Evolutionary conservation across 2,888 invertebrate species (phyloP).

Genomic region (Epiblema foenella): DNA sequence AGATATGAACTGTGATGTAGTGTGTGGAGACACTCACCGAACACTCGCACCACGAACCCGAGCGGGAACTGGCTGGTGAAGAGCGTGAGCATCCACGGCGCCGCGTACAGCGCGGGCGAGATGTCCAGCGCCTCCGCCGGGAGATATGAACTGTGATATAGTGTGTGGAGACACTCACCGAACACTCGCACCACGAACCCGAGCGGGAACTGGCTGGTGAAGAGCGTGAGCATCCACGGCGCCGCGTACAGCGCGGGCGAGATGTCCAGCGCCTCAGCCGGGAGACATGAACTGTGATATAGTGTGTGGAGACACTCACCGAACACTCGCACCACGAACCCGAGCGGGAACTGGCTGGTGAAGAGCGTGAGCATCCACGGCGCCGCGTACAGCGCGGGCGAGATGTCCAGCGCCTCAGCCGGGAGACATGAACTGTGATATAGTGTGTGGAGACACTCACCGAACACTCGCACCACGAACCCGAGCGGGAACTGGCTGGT

Average conservation of each 20-base stretch:
- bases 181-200: constrained; percentile 98
- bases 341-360: constrained; percentile 98
- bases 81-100: constrained; percentile 97
- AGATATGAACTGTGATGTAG: not conserved
- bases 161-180: constrained; percentile 88
- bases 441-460: constrained; percentile 85
- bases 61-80: constrained; percentile 98
- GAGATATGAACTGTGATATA: not conserved
- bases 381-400: constrained; percentile 97
- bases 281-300: not conserved
- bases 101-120: constrained; percentile 96
- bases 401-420: constrained; percentile 94
- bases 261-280: constrained; percentile 95
- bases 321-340: constrained; percentile 97
- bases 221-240: constrained; percentile 97
- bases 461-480: constrained; percentile 97
- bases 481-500: constrained; percentile 98
- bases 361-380: constrained; percentile 98
- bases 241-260: constrained; percentile 98
- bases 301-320: constrained; percentile 88
- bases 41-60: constrained; percentile 97
- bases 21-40: constrained; percentile 91
- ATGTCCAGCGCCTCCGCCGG: constrained; percentile 94
- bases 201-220: constrained; percentile 98
- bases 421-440: constrained; percentile 60